These are phyloP conservation scores for Pseudomyrmex concolor DNA, from an alignment of 1,140 invertebrate species.

Conservation along the genomic window DNA sequence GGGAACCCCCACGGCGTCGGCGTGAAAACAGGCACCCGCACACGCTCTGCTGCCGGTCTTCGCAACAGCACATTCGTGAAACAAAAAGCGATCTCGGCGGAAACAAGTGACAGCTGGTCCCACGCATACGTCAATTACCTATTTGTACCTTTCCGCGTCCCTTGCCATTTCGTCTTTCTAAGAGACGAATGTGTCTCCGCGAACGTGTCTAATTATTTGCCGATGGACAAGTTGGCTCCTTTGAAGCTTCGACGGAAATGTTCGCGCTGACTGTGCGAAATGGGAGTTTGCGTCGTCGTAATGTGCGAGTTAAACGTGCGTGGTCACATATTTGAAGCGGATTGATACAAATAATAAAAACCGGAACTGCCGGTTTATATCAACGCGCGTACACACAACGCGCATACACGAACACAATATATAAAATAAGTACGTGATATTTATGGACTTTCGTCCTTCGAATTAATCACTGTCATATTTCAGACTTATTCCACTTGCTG, in stretches of 20 bases:
- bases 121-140: constrained; percentile 77
- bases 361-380: background rate
- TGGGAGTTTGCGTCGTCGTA: too few relatives aligned
- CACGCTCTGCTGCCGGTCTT: background rate
- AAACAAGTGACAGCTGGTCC: constrained; percentile 81
- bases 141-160: constrained; percentile 68
- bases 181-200: constrained; percentile 11
- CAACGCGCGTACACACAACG: background rate
- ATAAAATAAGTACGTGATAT: background rate
- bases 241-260: constrained; percentile 41
- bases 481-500: background rate
- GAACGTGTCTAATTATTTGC: constrained; percentile 69
- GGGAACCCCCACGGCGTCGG: constrained; percentile 78
- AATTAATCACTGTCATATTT: constrained; percentile 33
- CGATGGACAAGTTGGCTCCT: constrained; percentile 36
- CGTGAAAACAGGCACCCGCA: constrained; percentile 78
- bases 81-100: constrained; percentile 78
- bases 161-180: constrained; percentile 31
- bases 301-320: background rate
- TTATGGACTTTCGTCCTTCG: constrained; percentile 18
- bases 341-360: constrained; percentile 6
- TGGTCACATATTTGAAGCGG: background rate
- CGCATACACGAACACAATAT: too few relatives aligned
- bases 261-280: constrained; percentile 14
- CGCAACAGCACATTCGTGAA: constrained; percentile 56